Conservation (phyloP, 2,888 invertebrate species). For the Drosophila algonquin region DNA sequence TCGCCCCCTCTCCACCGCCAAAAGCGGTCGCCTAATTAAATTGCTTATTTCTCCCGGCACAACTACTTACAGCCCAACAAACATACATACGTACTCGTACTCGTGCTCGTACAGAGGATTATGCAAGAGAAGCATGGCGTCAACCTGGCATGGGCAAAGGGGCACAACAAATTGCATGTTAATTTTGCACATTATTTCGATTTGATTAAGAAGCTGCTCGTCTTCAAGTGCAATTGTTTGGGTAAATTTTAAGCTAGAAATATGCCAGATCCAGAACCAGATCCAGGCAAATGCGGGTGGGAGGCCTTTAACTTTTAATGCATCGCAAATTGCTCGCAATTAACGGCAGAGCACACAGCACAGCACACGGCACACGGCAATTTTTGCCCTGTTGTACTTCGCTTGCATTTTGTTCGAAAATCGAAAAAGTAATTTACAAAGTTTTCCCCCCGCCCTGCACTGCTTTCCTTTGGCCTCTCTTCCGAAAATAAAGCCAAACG, state of each 20-base stretch:
- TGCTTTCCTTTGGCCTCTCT: slow-evolving; percentile 23
- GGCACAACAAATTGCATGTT: slow-evolving; percentile 21
- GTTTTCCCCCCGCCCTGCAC: slow-evolving; percentile 16
- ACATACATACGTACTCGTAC: slow-evolving; percentile 7
- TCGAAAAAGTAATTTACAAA: slow-evolving; percentile 66
- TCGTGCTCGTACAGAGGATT: too few relatives aligned
- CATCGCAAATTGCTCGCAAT: slow-evolving; percentile 72
- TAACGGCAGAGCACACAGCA: slow-evolving; percentile 37
- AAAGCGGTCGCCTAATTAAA: slow-evolving; percentile 63
- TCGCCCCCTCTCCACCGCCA: slow-evolving; percentile 8
- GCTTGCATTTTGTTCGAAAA: slow-evolving; percentile 40
- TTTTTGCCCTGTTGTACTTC: slow-evolving; percentile 27
- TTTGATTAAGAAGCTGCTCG: neutral
- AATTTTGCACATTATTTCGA: slow-evolving; percentile 4
- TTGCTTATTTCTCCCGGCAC: slow-evolving; percentile 47
- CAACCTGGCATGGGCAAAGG: neutral
- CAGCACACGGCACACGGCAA: slow-evolving; percentile 16
- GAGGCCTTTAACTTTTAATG: slow-evolving; percentile 65
- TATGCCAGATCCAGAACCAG: neutral
- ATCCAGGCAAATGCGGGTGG: too few relatives aligned
- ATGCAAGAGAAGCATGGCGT: slow-evolving; percentile 16
- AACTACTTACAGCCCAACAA: slow-evolving; percentile 29
- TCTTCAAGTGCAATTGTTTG: slow-evolving; percentile 1
- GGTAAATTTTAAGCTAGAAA: neutral
- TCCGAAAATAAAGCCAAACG: slow-evolving; percentile 35